Evolutionary conservation across 2,113 vertebrate genomes (phyloP).

Genomic region (Cavia porcellus): DNA sequence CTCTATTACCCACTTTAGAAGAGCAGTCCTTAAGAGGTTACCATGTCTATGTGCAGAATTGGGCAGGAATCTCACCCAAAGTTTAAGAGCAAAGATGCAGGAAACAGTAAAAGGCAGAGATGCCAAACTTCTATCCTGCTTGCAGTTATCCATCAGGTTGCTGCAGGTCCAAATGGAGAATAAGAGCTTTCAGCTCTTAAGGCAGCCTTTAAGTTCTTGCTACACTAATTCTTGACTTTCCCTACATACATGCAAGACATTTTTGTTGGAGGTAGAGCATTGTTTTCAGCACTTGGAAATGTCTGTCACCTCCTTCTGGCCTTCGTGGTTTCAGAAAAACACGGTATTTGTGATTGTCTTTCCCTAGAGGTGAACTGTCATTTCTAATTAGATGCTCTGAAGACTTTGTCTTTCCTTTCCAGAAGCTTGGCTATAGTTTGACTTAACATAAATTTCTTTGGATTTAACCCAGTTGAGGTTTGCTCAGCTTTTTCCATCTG

Average conservation of each 20-base stretch:
- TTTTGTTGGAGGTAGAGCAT: neutral
- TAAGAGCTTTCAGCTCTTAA: neutral
- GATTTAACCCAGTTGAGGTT: neutral
- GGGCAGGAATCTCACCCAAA: neutral
- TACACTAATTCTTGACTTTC: neutral
- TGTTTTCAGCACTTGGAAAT: neutral
- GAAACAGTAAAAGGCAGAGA: neutral
- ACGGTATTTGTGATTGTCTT: too few relatives aligned
- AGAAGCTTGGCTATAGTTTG: neutral
- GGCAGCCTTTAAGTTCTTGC: neutral
- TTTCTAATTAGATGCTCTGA: neutral
- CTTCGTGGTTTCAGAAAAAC: neutral
- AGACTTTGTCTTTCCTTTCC: neutral
- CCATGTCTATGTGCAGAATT: neutral
- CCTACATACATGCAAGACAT: neutral
- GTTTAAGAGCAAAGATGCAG: neutral
- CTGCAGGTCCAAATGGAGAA: neutral
- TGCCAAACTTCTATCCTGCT: neutral
- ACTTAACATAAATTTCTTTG: neutral
- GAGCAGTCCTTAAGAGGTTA: neutral
- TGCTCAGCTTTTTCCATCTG: neutral
- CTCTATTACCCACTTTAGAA: neutral
- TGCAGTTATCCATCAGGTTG: neutral
- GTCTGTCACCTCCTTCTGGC: neutral
- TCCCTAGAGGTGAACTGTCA: neutral